A percentile compares a stretch with the other conserved stretches of the same genome.
Evolutionary conservation across 2,888 invertebrate genomes (phyloP).

Genomic region (Pseudanteris insignis): DNA sequence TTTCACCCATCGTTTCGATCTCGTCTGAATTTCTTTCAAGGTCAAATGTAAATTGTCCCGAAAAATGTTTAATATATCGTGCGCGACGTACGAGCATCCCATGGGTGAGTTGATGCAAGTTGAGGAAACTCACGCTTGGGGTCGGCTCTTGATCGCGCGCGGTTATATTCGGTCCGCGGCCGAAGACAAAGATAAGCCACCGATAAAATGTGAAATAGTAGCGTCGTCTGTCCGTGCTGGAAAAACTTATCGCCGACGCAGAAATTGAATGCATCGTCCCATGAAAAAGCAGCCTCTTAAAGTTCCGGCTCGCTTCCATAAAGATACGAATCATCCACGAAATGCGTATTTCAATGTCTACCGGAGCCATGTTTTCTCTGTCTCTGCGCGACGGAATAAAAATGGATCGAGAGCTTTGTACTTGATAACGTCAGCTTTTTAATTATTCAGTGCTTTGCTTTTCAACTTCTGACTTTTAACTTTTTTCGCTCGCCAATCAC

Average conservation of each 20-base stretch:
- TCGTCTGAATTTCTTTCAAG: too few species aligned
- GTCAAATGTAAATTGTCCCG: too few species aligned
- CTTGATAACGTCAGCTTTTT: conserved; percentile 28
- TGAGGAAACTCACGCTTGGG: conserved; percentile 14
- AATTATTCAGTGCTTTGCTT: conserved; percentile 6
- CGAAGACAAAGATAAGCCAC: conserved; percentile 39
- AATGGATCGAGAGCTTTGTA: conserved; percentile 20
- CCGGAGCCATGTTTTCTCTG: conserved; percentile 33
- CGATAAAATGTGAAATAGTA: conserved; percentile 47
- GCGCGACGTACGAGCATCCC: too few species aligned
- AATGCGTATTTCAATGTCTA: conserved; percentile 44
- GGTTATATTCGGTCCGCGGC: conserved; percentile 15
- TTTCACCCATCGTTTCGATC: too few species aligned
- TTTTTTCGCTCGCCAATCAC: neutral
- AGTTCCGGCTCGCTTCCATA: conserved; percentile 43
- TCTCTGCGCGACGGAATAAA: conserved; percentile 21
- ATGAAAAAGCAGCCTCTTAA: conserved; percentile 47
- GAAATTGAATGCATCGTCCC: conserved; percentile 48
- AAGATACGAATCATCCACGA: conserved; percentile 40
- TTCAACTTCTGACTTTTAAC: neutral
- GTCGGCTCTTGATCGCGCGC: conserved; percentile 3
- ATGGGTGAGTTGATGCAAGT: conserved; percentile 17
- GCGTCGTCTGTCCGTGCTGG: conserved; percentile 38
- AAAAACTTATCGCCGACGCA: conserved; percentile 44
- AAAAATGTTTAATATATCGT: too few species aligned